A percentile compares a stretch with the other conserved stretches of the same genome.
These are phyloP conservation scores for Heteronetta atricapilla DNA, from an alignment of 2,113 vertebrate species.

Conservation along the genomic window DNA sequence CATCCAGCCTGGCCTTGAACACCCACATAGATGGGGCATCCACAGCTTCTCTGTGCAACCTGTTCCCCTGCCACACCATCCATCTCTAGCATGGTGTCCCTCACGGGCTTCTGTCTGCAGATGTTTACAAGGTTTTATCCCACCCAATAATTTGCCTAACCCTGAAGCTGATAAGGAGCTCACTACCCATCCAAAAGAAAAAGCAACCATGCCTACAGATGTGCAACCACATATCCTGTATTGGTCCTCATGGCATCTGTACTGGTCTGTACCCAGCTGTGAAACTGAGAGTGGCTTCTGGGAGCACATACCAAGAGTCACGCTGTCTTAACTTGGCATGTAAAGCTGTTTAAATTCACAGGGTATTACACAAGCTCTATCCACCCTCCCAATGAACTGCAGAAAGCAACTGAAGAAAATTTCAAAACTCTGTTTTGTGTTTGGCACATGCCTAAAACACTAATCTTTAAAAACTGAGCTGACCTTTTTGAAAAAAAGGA, in stretches of 20 bases:
- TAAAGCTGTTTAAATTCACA: neutral
- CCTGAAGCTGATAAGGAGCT: neutral
- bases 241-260: neutral
- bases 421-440: neutral
- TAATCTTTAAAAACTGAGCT: neutral
- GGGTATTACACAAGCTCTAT: neutral
- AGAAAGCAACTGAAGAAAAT: neutral
- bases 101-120: neutral
- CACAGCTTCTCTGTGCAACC: too few species aligned
- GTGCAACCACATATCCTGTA: neutral
- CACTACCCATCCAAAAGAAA: neutral
- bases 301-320: rapidly evolving
- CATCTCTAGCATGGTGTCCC: neutral
- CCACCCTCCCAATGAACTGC: neutral
- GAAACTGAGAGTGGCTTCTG: neutral
- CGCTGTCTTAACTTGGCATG: neutral
- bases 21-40: too few species aligned
- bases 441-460: neutral
- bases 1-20: too few species aligned
- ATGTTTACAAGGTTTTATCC: neutral
- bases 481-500: neutral
- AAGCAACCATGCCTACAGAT: neutral
- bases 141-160: neutral
- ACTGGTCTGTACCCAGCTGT: neutral
- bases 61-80: too few species aligned